Base-by-base conservation (phyloP, 1,140 invertebrate genomes). In the Pteromalus puparum region DNA sequence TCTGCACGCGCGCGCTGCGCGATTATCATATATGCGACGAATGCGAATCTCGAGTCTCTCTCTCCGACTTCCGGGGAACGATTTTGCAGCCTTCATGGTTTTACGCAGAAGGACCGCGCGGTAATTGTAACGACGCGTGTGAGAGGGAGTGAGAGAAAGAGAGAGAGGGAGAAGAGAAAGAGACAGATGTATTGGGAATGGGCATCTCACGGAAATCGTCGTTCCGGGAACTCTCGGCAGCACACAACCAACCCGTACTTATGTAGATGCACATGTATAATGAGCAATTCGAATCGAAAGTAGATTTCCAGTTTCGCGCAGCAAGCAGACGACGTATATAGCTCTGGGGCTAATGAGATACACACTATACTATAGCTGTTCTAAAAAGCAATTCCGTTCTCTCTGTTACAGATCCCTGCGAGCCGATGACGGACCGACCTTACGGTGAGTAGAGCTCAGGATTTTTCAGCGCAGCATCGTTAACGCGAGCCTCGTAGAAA, bases 391-490 rank as follows among this genome's bases (percentile, higher is more conserved):
- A 79, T 67, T 38, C 38, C 34, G n/a, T 21, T 67, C 38, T 90
- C 88, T 88, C 85, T 91, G 91, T 91, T 92, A 12, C 90, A 92
- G 91, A 92, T 84, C 87, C 89, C 80, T 91, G 91, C 87, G 91
- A 91, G 84, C 88, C 89, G 24, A 84, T 90, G 86, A 89, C 88
- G 72, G 91, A 91, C 81, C 89, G 90, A 90, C 87, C 90, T 87
- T 92, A 92, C 84, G 90, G 91, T 92, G 88, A 91, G 91, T 91
- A 85, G 18, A 72, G 1, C 15, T 13, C 3, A n/a, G 5, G 6
- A 61, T 61, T 61, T 61, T 61, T 61, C 53, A 61, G 6, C 67
- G 24, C 72, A 74, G 18, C 72, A 18, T 26, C 42, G 67, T 28
- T 70, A 70, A 70, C 67, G 67, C 24, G 26, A 26, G 24, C 28